phyloP scores from a whole-genome alignment of 2,888 invertebrate species.

The Tetheella fluctuosa region DNA sequence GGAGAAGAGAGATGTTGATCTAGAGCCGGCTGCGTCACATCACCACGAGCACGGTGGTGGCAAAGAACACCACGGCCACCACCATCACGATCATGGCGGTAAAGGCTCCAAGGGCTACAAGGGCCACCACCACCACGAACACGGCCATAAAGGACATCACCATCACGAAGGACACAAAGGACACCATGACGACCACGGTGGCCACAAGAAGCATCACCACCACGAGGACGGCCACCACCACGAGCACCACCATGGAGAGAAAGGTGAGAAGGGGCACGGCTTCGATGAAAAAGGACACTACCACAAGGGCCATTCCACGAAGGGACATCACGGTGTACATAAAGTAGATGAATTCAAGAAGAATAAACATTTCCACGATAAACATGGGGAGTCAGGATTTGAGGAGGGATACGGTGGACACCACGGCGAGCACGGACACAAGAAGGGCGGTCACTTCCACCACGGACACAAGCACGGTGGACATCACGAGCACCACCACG shows the following conservation, averaged over 20 bases:
- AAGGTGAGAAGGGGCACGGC: constrained; percentile 85
- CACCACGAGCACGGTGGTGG: constrained; percentile 84
- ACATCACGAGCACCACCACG: constrained; percentile 90
- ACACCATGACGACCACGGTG: constrained; percentile 84
- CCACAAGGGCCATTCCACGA: constrained; percentile 92
- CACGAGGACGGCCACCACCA: constrained; percentile 87
- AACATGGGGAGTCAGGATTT: constrained; percentile 90
- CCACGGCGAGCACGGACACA: constrained; percentile 90
- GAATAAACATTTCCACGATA: constrained; percentile 93
- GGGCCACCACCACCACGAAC: constrained; percentile 86
- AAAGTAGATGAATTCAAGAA: constrained; percentile 93
- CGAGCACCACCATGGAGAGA: constrained; percentile 86
- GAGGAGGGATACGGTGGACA: constrained; percentile 91
- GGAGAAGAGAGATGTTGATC: constrained; percentile 76
- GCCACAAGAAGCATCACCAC: constrained; percentile 86
- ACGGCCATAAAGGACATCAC: constrained; percentile 89
- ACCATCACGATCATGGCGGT: constrained; percentile 86
- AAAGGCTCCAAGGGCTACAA: constrained; percentile 89
- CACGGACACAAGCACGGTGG: constrained; percentile 90
- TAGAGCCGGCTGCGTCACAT: constrained; percentile 79
- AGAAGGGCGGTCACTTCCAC: constrained; percentile 92
- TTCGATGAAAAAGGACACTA: constrained; percentile 86
- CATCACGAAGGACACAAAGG: constrained; percentile 87
- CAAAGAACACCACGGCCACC: constrained; percentile 85
- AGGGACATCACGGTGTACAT: constrained; percentile 93